Conservation (phyloP, 2,888 invertebrate species). For the Noctua janthe region DNA sequence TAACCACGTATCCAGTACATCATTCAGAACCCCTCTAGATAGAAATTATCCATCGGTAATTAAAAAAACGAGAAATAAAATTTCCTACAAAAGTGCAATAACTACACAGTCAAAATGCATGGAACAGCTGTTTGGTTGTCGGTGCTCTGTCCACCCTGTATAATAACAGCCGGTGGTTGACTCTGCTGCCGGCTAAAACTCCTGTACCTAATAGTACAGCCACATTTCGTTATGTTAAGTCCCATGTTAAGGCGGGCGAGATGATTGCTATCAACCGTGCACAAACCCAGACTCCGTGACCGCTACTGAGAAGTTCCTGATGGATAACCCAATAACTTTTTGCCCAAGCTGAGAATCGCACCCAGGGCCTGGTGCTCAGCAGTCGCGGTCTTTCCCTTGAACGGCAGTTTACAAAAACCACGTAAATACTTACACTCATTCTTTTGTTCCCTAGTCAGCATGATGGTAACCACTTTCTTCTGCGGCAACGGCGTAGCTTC, state of each 20-base stretch:
- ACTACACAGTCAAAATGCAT: too few species aligned
- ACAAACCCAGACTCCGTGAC: background rate
- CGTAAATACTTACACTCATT: slow-evolving; percentile 89
- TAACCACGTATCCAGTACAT: too few species aligned
- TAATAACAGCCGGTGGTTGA: too few species aligned
- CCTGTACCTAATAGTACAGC: too few species aligned
- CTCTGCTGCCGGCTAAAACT: too few species aligned
- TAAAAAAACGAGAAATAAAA: too few species aligned
- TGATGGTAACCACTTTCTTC: slow-evolving; percentile 91
- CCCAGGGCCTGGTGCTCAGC: background rate
- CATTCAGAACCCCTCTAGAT: too few species aligned
- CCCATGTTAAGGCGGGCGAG: background rate
- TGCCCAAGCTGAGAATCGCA: background rate
- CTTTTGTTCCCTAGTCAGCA: slow-evolving; percentile 93
- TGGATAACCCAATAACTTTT: background rate
- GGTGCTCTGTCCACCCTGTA: too few species aligned
- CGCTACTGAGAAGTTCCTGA: background rate
- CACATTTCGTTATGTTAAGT: too few species aligned
- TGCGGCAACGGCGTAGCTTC: slow-evolving; percentile 78
- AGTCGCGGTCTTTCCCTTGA: background rate
- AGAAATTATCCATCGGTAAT: too few species aligned
- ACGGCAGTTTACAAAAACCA: background rate
- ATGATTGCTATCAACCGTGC: background rate
- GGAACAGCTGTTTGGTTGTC: too few species aligned
- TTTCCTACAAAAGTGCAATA: too few species aligned